Evolutionary conservation across 2,113 vertebrate species (phyloP).

Genomic region (Amphiprion percula): DNA sequence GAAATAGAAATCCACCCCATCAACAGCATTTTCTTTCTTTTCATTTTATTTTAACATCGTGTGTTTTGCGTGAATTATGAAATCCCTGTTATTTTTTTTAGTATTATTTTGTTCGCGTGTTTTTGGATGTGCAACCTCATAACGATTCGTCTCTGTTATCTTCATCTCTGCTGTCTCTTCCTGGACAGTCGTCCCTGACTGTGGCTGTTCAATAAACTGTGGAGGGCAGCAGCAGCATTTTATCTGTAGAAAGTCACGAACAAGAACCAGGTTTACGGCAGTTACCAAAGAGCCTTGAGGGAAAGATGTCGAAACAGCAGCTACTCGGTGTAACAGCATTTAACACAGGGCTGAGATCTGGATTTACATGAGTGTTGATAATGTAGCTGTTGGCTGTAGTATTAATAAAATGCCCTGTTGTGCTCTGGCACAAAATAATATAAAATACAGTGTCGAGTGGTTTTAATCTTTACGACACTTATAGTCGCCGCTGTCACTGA

Average conservation of each 20-base stretch:
- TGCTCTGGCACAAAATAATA: background rate
- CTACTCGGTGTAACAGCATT: background rate
- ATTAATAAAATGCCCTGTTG: accelerated
- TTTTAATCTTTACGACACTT: accelerated
- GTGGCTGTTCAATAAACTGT: background rate
- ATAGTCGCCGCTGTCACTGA: background rate
- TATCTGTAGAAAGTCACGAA: conserved; percentile 13
- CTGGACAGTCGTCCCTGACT: background rate
- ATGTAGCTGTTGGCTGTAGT: accelerated
- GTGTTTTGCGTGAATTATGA: no score
- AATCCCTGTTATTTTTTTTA: no score
- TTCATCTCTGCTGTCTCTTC: background rate
- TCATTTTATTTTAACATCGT: no score
- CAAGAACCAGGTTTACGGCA: conserved; percentile 11
- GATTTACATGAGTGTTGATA: accelerated
- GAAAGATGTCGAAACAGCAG: background rate
- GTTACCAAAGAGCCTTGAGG: conserved; percentile 48
- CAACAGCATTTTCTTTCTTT: no score
- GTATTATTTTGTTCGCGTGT: background rate
- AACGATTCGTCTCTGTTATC: background rate
- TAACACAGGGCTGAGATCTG: accelerated
- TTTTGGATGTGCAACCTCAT: background rate
- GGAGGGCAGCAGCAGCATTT: conserved; percentile 40
- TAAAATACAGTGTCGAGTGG: background rate
- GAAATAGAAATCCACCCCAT: no score